These are phyloP conservation scores for Thryonomys swinderianus DNA, from an alignment of 2,113 vertebrate genomes.

Conservation along the genomic window DNA sequence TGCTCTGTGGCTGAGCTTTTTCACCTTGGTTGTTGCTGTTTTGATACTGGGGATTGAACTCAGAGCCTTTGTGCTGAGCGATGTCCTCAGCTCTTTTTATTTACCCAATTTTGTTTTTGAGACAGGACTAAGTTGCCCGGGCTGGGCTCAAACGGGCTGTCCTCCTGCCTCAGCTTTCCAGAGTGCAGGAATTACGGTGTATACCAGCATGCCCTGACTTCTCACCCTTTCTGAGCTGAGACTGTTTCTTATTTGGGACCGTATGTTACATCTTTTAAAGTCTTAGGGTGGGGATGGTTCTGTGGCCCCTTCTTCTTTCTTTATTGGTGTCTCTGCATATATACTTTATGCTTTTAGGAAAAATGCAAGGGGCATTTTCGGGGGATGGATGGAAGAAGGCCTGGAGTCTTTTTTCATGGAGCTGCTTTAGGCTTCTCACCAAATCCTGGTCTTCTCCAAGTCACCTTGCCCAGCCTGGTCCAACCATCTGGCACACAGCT, in stretches of 20 bases:
- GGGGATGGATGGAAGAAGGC: neutral
- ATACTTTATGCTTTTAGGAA: neutral
- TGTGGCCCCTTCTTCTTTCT: neutral
- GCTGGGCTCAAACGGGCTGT: neutral
- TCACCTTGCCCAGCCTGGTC: neutral
- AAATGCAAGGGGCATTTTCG: neutral
- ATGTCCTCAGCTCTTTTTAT: neutral
- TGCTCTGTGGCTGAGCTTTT: neutral
- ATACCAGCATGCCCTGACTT: neutral
- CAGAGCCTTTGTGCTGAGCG: neutral
- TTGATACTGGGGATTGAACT: neutral
- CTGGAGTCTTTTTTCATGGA: neutral
- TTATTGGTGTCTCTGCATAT: fast-evolving
- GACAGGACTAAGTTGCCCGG: neutral
- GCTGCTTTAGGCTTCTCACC: neutral
- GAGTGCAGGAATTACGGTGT: neutral
- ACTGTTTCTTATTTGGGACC: neutral
- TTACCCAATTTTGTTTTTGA: neutral
- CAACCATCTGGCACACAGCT: neutral
- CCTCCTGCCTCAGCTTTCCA: neutral
- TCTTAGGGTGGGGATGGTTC: too few relatives aligned
- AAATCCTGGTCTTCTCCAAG: neutral
- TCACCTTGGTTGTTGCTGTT: neutral
- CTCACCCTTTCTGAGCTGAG: neutral
- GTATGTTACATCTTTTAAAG: too few relatives aligned